These are phyloP conservation scores for Digitonthophagus gazella DNA, from an alignment of 2,888 invertebrate genomes.

Conservation along the genomic window DNA sequence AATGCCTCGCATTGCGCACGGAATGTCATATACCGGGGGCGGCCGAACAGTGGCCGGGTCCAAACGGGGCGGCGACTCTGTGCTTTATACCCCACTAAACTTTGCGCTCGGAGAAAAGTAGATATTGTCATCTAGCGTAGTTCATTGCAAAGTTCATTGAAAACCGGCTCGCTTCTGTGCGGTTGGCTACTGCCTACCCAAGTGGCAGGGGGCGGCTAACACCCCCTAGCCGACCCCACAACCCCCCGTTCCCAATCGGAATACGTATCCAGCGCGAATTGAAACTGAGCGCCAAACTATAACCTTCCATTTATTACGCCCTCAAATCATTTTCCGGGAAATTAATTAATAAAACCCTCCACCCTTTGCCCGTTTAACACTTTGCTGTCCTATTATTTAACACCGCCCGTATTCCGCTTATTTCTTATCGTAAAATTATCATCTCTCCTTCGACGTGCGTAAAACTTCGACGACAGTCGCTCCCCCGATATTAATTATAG, in stretches of 20 bases:
- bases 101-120: constrained; percentile 39
- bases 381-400: neutral
- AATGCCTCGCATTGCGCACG: constrained; percentile 47
- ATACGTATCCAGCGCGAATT: constrained; percentile 8
- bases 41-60: constrained; percentile 29
- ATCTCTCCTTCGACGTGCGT: neutral
- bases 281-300: constrained; percentile 15
- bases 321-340: constrained; percentile 16
- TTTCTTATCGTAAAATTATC: constrained; percentile 11
- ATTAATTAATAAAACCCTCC: constrained; percentile 16
- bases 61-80: constrained; percentile 28
- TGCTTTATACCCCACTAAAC: constrained; percentile 38
- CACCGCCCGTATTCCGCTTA: neutral
- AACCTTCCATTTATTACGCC: constrained; percentile 15
- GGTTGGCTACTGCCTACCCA: constrained; percentile 26
- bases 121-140: constrained; percentile 35
- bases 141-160: constrained; percentile 36
- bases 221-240: neutral
- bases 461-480: neutral
- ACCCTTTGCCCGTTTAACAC: constrained; percentile 5
- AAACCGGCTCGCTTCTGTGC: constrained; percentile 30
- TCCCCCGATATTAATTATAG: constrained; percentile 6
- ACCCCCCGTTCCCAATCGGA: constrained; percentile 8
- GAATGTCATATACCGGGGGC: constrained; percentile 48
- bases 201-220: neutral